These are phyloP conservation scores for Poeciliopsis turrubarensis DNA, from an alignment of 2,113 vertebrate species.

Conservation along the genomic window DNA sequence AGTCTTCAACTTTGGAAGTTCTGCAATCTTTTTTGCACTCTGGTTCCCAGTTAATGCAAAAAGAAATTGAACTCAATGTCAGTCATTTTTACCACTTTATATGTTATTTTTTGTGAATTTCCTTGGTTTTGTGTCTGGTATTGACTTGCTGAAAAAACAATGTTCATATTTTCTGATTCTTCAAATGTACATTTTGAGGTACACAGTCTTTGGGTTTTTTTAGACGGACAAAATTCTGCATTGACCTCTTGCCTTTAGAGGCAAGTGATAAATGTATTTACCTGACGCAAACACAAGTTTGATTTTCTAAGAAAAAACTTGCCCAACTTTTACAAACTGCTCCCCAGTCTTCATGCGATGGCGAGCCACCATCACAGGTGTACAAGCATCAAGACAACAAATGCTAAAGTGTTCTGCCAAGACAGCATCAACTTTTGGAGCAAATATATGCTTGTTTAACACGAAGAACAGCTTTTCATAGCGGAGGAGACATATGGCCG, in stretches of 20 bases:
- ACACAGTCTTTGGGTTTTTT: too few relatives aligned
- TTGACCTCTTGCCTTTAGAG: neutral
- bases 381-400: slow-evolving; percentile 37
- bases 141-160: too few relatives aligned
- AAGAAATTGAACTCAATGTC: too few relatives aligned
- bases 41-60: too few relatives aligned
- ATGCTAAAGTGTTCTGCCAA: slow-evolving; percentile 19
- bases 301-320: neutral
- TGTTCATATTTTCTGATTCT: too few relatives aligned
- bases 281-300: neutral
- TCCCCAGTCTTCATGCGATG: neutral
- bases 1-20: too few relatives aligned
- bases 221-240: neutral
- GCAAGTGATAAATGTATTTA: neutral
- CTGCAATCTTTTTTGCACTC: too few relatives aligned
- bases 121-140: too few relatives aligned
- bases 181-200: too few relatives aligned
- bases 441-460: slow-evolving; percentile 62
- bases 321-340: neutral
- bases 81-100: too few relatives aligned
- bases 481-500: slow-evolving; percentile 64
- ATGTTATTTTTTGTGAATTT: too few relatives aligned
- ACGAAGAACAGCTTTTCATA: slow-evolving; percentile 70
- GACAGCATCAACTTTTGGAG: slow-evolving; percentile 60
- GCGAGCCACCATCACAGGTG: slow-evolving; percentile 48